Percentiles rank a stretch among this genome's conserved stretches.
These are phyloP conservation scores for Edolisoma coerulescens DNA, from an alignment of 2,113 vertebrate genomes.

Conservation along the genomic window DNA sequence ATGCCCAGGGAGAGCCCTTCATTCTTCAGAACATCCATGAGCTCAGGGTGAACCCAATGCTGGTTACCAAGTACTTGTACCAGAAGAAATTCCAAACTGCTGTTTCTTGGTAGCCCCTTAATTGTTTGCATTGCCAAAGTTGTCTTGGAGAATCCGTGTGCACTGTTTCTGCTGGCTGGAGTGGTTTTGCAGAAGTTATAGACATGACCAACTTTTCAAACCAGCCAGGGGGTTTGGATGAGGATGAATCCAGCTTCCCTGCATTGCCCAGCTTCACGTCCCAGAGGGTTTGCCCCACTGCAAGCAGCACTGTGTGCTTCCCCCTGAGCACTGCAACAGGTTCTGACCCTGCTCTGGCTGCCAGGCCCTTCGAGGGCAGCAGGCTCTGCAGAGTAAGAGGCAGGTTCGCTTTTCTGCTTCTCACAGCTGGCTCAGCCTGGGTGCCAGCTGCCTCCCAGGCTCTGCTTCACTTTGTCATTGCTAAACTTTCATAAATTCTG, in stretches of 20 bases:
- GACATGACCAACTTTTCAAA: rapidly evolving
- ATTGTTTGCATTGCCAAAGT: neutral
- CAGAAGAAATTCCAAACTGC: neutral
- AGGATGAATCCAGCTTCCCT: neutral
- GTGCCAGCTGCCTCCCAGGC: neutral
- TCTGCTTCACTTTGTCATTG: neutral
- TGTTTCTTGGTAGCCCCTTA: rapidly evolving
- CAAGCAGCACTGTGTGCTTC: neutral
- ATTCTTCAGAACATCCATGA: neutral
- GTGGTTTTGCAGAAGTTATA: neutral
- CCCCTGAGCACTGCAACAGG: neutral
- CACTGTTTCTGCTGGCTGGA: neutral
- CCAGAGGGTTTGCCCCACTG: neutral
- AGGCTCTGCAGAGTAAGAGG: neutral
- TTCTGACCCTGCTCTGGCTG: neutral
- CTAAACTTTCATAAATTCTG: neutral
- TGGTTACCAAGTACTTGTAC: neutral
- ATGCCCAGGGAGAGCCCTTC: neutral
- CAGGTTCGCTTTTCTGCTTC: neutral
- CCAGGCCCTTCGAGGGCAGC: neutral
- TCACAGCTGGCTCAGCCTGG: neutral
- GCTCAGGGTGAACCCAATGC: neutral
- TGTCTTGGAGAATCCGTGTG: rapidly evolving
- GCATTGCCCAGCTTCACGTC: neutral
- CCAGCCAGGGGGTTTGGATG: neutral